These are phyloP conservation scores for Aphis gossypii DNA, from an alignment of 1,140 invertebrate species.

Conservation along the genomic window DNA sequence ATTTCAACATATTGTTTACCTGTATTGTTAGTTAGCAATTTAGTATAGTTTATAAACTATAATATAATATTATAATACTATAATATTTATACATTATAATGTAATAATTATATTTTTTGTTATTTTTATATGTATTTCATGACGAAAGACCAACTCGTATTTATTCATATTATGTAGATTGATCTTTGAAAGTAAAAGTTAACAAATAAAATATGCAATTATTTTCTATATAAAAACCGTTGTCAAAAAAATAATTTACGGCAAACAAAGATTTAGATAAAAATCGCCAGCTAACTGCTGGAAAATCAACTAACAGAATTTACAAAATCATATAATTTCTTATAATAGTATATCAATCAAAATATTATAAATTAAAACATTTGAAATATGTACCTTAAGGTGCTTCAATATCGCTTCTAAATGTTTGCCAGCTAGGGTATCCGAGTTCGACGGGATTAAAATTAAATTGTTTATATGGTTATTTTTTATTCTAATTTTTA, in stretches of 20 bases:
- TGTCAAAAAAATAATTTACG: not conserved
- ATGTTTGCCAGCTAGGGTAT: not conserved
- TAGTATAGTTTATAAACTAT: not conserved
- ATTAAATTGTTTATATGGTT: not conserved
- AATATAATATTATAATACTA: too few species aligned
- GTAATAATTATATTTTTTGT: too few species aligned
- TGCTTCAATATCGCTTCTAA: slow-evolving; percentile 21
- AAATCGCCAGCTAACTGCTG: not conserved
- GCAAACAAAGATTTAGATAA: not conserved
- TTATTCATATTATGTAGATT: too few species aligned
- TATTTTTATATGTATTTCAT: not conserved
- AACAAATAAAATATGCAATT: not conserved
- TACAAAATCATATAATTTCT: not conserved
- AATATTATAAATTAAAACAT: not conserved
- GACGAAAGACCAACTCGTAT: not conserved
- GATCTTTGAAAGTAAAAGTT: not conserved
- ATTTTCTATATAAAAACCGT: not conserved
- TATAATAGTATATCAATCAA: not conserved
- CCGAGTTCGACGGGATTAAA: not conserved
- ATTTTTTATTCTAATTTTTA: slow-evolving; percentile 27
- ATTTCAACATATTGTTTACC: not conserved
- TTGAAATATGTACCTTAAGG: slow-evolving; percentile 36
- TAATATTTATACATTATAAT: too few species aligned
- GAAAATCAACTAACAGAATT: not conserved
- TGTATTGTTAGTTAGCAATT: not conserved